Evolutionary conservation across 1,140 invertebrate species (phyloP), one percentile per base, ranked within the genome.

Genomic region (Dendrolimus punctatus): DNA sequence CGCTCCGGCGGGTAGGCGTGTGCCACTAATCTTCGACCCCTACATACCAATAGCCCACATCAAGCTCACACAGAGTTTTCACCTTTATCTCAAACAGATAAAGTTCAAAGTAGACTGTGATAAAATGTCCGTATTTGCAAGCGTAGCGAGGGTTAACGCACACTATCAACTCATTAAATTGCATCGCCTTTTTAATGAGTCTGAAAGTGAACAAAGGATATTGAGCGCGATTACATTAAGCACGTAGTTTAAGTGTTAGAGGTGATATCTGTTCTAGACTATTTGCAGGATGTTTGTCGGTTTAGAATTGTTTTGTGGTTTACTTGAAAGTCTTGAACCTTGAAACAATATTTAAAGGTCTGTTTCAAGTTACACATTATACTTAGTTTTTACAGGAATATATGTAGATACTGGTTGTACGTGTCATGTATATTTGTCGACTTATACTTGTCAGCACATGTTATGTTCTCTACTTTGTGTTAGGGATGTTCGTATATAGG

Each of bases 131-230:
- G 67, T 81, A 81, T 86, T 78, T 74, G 79, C 78, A 76, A 82
- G 84, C 77, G 73, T 74, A 76, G 81, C 73, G 75, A 55, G 80
- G 80, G 78, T 74, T 76, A 83, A 86, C 80, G 76, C 83, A 86
- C 83, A 86, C 83, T 86, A 86, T 86, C 83, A 84, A 80, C 76
- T 84, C 79, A 84, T 86, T 86, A 86, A 86, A 86, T 86, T 86
- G 83, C 83, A 86, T 86, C 80, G 80, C 80, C 80, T 86, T 84
- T 86, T 86, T 84, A 86, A 86, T 86, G 80, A 84, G 83, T 84
- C 83, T 86, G 83, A 86, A 85, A 84, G 79, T 83, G 78, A 85
- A 84, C 80, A 86, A 86, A 84, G 83, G 83, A 84, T 86, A 84
- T 86, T 73, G 82, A 73, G 69, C 73, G 66, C 82, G 80, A 83